Evolutionary conservation across 2,113 vertebrate species (phyloP), one percentile per base, ranked within the genome.

Genomic region (Barbus barbus): DNA sequence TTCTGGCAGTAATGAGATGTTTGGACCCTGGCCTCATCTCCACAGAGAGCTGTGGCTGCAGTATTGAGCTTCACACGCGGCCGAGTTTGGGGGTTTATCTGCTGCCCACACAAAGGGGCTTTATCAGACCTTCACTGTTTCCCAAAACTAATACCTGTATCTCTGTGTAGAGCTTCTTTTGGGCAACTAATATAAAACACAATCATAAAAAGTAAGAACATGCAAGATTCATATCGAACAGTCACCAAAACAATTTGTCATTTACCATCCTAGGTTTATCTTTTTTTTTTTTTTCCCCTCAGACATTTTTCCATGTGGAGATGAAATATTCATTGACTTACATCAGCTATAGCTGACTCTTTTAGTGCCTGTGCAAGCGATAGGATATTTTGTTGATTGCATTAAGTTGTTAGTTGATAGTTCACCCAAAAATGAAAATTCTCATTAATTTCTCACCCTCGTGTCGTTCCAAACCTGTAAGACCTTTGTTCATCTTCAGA

Each of bases 11-110:
- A 78, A 58, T 78, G 22, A 24, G 76, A 60, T 78, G 76, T 78
- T 78, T 60, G 28, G 28, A 22, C 20, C 53, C 13, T 36, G 33
- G 33, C 53, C 53, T 58, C 53, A n/a, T 58, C 53, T 58, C 53
- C 53, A 56, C 53, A 58, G 53, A 58, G 48, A 77, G 51, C 33
- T 78, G 12, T 22, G n/a, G 31, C 31, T 78, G 53, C 48, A 36
- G 20, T n/a, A 78, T 78, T 78, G 33, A 78, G 76, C 53, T 60
- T 78, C 51, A 60, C 33, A 41, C n/a, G 13, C n/a, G 14, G 14
- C 61, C 26, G 13, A 3, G 14, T 14, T 3, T 24, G 1, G 51
- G 22, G n/a, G 24, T 1, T 18, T 4, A 61, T 61, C 13, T 26
- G 36, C 56, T 41, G 14, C 31, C 4, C 1, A 38, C 56, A 78